Evolutionary conservation across 2,113 vertebrate species (phyloP), one percentile per base, ranked within the genome.

Genomic region (Serinus canaria): DNA sequence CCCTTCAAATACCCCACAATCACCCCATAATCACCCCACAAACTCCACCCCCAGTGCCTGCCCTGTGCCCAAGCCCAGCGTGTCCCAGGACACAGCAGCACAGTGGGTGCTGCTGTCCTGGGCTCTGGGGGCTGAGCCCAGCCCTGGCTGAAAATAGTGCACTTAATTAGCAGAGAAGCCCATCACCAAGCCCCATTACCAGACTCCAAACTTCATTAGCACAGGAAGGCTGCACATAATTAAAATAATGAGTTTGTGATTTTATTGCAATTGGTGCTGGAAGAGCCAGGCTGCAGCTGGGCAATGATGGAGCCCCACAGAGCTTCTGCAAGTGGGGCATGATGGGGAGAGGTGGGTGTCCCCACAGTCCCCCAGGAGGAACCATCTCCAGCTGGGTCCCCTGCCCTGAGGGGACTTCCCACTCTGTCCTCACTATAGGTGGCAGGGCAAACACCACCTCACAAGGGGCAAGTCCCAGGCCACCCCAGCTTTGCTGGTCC

Each of bases 191-290:
- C 89, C 93, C 94, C 94, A 94, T 97, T 94, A 95, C 85, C 94
- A 89, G 83, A 75, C 52, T 97, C 94, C 75, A 87, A 96, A 94
- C 92, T 97, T 97, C 97, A 97, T 97, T 97, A 97, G 89, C 94
- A 58, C 94, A 95, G 94, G 95, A 94, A 95, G 92, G 87, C 92
- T 93, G 95, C 84, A 91, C 41, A 0, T 94, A 97, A 97, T 97
- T 96, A 97, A 95, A 97, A 94, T 97, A 97, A 97, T 85, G 96
- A 97, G 90, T 70, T 90, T 93, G 93, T 41, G 19, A 72, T 97
- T 97, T 96, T 89, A 75, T 72, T 94, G 89, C 95, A 94, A 88
- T 95, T 13, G 13, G 93, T 30, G 53, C 91, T 92, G 88, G 94
- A 95, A 83, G 73, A 92, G 91, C 50, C 64, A 5, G 0, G 35